These are phyloP conservation scores for Platysternon megacephalum DNA, from an alignment of 2,113 vertebrate genomes.

Conservation along the genomic window DNA sequence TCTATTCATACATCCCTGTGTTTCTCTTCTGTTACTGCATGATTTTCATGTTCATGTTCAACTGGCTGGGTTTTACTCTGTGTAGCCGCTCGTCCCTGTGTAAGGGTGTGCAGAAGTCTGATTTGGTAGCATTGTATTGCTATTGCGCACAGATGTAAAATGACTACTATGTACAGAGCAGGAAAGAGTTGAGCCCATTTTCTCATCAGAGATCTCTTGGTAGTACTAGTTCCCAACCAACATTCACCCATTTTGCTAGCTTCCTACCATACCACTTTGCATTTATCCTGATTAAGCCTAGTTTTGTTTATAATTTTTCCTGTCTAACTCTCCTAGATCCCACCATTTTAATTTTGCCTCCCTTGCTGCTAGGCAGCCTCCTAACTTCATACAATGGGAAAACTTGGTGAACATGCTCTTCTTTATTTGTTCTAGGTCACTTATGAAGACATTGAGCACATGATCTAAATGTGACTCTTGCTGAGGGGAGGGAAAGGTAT, in stretches of 20 bases:
- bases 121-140: too few relatives aligned
- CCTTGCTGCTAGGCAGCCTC: not conserved
- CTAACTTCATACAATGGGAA: not conserved
- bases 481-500: not conserved
- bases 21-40: too few relatives aligned
- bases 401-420: accelerated
- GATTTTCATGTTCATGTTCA: too few relatives aligned
- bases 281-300: not conserved
- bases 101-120: too few relatives aligned
- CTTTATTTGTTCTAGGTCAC: not conserved
- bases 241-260: not conserved
- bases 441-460: not conserved
- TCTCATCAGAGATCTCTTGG: not conserved
- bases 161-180: accelerated
- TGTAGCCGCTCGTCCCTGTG: too few relatives aligned
- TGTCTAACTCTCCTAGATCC: accelerated
- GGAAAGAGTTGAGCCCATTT: not conserved
- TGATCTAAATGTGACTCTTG: not conserved
- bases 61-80: too few relatives aligned
- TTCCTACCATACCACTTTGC: not conserved
- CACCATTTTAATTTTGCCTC: not conserved
- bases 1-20: too few relatives aligned
- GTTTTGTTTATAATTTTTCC: not conserved
- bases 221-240: not conserved
- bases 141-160: not conserved